Conservation (phyloP, 2,888 invertebrate species). For the Pachliopta kotzebuea region DNA sequence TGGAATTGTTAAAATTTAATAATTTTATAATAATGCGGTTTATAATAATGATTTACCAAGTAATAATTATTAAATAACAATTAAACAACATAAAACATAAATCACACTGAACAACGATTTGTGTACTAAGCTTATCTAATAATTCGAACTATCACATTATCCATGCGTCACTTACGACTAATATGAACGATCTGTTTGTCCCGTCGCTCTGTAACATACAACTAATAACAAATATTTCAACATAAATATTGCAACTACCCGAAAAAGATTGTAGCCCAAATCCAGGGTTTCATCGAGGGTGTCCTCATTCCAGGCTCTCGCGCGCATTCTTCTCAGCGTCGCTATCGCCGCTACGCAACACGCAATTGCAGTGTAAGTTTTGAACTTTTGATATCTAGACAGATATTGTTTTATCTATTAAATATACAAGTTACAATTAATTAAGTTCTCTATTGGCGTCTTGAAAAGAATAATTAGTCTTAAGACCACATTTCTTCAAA, state of each 20-base stretch:
- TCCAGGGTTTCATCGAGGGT: slow-evolving; percentile 66
- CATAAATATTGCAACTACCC: slow-evolving; percentile 42
- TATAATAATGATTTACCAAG: background rate
- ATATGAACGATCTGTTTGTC: background rate
- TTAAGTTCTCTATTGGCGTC: background rate
- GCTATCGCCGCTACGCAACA: slow-evolving; percentile 65
- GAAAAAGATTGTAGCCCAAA: slow-evolving; percentile 60
- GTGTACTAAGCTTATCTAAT: too few species aligned
- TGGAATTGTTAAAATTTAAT: background rate
- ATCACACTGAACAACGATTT: too few species aligned
- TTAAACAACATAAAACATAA: too few species aligned
- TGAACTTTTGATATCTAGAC: slow-evolving; percentile 63
- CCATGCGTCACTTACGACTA: too few species aligned
- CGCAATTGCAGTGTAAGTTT: slow-evolving; percentile 57
- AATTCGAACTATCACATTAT: too few species aligned
- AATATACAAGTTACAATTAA: background rate
- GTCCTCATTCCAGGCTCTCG: slow-evolving; percentile 70
- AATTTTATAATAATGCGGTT: too few species aligned
- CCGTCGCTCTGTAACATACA: background rate
- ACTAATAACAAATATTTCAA: slow-evolving; percentile 8
- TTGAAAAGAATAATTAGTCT: too few species aligned
- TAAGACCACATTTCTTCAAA: too few species aligned
- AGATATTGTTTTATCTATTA: background rate
- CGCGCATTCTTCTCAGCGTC: slow-evolving; percentile 52
- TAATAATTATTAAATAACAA: background rate